Evolutionary conservation across 2,113 vertebrate species (phyloP), one percentile per base, ranked within the genome.

Genomic region (Isurus oxyrinchus): DNA sequence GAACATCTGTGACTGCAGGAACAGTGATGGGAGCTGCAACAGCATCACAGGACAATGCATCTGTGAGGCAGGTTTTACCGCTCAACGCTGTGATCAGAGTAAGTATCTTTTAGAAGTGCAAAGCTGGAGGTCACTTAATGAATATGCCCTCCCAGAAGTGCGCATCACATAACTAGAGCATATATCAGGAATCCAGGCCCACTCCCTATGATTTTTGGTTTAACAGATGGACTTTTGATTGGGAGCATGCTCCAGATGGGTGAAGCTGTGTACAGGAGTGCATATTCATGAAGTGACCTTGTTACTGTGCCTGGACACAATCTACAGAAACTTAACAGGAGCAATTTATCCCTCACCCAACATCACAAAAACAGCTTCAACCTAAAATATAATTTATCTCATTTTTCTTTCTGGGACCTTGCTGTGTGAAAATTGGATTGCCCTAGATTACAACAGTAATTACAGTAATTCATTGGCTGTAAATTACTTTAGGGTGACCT

Each of bases 31-130:
- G 86, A 98, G 97, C 97, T 99, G 99, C 35, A 98, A 98, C 0
- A 96, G 97, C 0, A 49, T 96, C 97, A 99, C 97, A 0, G 99
- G 99, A 0, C 97, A 95, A 96, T 99, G 99, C 96, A 27, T 97
- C 97, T 99, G 99, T 0, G 98, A 99, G 67, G 98, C 99, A 0
- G 99, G 99, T 13, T 99, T 98, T 96, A 97, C 97, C 0, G 99
- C 99, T 57, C 0, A 44, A 0, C 97, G 0, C 95, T 99, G 99
- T 8, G 98, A 99, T 5, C 97, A 98, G 95, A 98, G 99, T 99
- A 97, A 98, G 98, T 98, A 96, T 63, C 31, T 0, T 96, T 90
- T 13, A n/a, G 6, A 63, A 63, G 10, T 63, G 35, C 1, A 1
- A 59, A 11, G 31, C 55, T 61, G 55, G 31, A 19, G 55, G 3